Conservation (phyloP, 2,113 vertebrate genomes). For the Willisornis vidua region DNA sequence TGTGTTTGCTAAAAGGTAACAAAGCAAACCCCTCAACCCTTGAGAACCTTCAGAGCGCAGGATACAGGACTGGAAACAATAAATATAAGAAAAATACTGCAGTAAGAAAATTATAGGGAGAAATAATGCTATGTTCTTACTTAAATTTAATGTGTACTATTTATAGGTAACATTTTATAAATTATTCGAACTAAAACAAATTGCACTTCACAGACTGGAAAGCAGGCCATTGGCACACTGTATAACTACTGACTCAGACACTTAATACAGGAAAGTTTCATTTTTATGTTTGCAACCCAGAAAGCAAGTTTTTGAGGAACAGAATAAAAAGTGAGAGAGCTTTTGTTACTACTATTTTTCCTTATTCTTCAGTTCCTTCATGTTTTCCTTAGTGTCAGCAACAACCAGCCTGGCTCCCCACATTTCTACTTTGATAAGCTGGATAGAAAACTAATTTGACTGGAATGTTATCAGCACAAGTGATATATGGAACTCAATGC, state of each 20-base stretch:
- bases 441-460: neutral
- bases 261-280: neutral
- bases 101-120: neutral
- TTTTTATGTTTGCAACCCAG: neutral
- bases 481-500: neutral
- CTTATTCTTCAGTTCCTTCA: neutral
- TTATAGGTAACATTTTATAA: neutral
- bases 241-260: neutral
- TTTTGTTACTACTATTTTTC: neutral
- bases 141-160: neutral
- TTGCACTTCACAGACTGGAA: neutral
- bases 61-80: conserved; percentile 1
- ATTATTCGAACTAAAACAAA: neutral
- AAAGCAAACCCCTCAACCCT: neutral
- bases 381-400: neutral
- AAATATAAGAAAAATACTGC: neutral
- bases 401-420: neutral
- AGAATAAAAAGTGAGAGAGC: neutral
- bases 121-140: neutral
- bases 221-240: neutral
- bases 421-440: neutral
- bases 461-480: neutral
- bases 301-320: neutral
- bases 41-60: neutral
- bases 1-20: conserved; percentile 26